These are phyloP conservation scores for Cochlearius cochlearius DNA, from an alignment of 2,113 vertebrate genomes.

Conservation along the genomic window DNA sequence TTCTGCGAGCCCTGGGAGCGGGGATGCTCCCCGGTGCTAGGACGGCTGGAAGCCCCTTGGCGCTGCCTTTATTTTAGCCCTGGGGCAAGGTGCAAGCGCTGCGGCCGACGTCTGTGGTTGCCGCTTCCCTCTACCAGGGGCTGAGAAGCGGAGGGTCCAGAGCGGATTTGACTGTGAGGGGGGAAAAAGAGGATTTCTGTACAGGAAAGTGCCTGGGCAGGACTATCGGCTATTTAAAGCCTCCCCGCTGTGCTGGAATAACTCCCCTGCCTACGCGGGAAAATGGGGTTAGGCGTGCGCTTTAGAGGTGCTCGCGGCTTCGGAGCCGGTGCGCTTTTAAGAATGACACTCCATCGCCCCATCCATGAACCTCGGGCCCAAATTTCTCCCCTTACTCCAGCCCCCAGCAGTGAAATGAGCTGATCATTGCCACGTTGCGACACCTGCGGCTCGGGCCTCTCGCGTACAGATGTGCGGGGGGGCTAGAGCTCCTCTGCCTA, in stretches of 20 bases:
- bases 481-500: too few species aligned
- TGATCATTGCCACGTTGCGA: fast-evolving
- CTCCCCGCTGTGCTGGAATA: background rate
- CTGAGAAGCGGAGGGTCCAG: background rate
- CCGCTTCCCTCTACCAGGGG: too few species aligned
- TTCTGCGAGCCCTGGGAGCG: background rate
- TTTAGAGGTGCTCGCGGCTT: fast-evolving
- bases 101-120: fast-evolving
- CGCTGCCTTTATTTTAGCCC: fast-evolving
- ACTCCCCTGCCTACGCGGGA: fast-evolving
- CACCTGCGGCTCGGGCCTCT: fast-evolving
- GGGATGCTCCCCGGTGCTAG: fast-evolving
- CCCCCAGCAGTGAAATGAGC: background rate
- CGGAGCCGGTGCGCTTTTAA: background rate
- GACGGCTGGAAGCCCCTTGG: background rate
- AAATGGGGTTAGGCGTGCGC: fast-evolving
- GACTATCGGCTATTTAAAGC: fast-evolving
- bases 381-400: background rate
- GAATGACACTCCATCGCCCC: fast-evolving
- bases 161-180: fast-evolving
- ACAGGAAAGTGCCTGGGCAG: background rate
- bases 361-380: fast-evolving
- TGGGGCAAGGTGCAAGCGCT: fast-evolving
- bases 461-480: background rate
- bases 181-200: background rate